Evolutionary conservation across 2,888 invertebrate species (phyloP), one percentile per base, ranked within the genome.

Genomic region (Agrilus cyanescens): DNA sequence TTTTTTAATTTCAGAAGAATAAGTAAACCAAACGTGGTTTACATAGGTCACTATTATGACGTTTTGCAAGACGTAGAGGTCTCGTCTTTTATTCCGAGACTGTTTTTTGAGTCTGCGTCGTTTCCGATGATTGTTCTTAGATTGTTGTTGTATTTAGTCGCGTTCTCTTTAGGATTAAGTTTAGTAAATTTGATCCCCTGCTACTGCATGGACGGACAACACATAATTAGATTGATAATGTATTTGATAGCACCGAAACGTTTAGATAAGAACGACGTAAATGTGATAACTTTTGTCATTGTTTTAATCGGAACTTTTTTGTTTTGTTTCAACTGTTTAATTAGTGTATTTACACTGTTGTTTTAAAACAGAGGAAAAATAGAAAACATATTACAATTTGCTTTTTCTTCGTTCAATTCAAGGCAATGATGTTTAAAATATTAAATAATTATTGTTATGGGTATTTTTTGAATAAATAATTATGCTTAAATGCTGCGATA

Each of bases 151-250:
- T 93, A 91, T 66, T 71, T 89, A 55, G 80, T 83, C 48, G 82
- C 85, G 50, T 87, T 88, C 66, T 95, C 95, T 12, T 77, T 87
- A 55, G 96, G 95, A 0, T 72, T 96, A 56, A 94, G 85, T 8
- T 72, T 95, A 50, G 69, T 96, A 20, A 97, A 97, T 70, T 78
- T 91, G 6, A 76, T 96, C 45, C 96, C 96, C 1, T 93, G 94
- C 63, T 85, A 89, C 61, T 87, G 84, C 47, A 81, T 94, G 60
- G 96, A 97, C 66, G 96, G 96, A 0, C 87, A 95, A 60, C 83
- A 86, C 63, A 93, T 96, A 25, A 10, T 25, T 25, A 25, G 10
- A 10, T 25, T 25, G 10, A 25, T 25, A 25, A 25, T 25, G 25
- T 25, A 25, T 10, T 25, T 25, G 25, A 25, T 25, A 25, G 25